These are phyloP conservation scores for Solenodon paradoxus DNA, from an alignment of 2,113 vertebrate species.

Conservation along the genomic window DNA sequence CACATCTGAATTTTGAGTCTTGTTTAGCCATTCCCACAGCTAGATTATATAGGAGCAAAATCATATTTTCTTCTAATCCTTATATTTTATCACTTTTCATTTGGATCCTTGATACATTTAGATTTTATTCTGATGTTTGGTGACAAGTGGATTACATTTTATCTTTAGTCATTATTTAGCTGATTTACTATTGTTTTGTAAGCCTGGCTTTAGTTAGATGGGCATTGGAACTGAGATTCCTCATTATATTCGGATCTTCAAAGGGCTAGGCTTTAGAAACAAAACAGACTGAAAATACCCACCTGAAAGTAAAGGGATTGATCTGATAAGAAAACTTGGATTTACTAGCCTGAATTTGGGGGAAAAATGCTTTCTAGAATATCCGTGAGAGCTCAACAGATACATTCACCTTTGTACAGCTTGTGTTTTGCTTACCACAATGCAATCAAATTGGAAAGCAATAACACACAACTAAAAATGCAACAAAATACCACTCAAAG, in stretches of 20 bases:
- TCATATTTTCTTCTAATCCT: neutral
- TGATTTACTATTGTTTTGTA: neutral
- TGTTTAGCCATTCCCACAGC: neutral
- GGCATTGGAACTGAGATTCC: neutral
- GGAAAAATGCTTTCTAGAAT: neutral
- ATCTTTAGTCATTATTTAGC: neutral
- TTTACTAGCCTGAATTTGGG: neutral
- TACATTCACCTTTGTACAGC: neutral
- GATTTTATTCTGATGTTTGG: neutral
- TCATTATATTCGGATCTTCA: neutral
- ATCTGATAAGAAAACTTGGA: neutral
- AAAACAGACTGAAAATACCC: neutral
- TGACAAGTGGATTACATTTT: neutral
- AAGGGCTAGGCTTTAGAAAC: neutral
- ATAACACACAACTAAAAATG: neutral
- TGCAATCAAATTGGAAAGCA: neutral
- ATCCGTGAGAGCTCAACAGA: neutral
- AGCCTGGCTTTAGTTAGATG: neutral
- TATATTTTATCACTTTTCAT: neutral
- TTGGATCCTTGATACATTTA: neutral
- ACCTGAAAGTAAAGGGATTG: neutral
- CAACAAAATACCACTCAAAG: neutral
- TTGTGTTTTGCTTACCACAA: neutral
- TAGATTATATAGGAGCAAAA: neutral
- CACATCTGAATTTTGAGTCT: neutral